Evolutionary conservation across 2,888 invertebrate species (phyloP).

Genomic region (Dicyrtomina minuta): DNA sequence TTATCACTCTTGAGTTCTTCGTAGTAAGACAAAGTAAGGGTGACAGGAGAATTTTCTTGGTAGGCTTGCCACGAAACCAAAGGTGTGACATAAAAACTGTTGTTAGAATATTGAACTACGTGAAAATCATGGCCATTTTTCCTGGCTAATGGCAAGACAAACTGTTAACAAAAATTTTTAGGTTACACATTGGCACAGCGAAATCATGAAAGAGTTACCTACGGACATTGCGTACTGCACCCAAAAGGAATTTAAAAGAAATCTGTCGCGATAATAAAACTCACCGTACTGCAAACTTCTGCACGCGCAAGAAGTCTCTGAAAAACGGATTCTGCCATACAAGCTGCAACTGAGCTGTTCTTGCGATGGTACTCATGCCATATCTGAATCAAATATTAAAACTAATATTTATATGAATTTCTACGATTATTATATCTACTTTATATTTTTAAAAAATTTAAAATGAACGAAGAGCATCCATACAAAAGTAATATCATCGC

Average conservation of each 20-base stretch:
- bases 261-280: conserved; percentile 19
- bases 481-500: conserved; percentile 66
- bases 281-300: conserved; percentile 63
- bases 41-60: conserved; percentile 85
- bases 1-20: conserved; percentile 71
- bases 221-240: not conserved
- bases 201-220: not conserved
- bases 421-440: not conserved
- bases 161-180: conserved; percentile 57
- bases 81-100: conserved; percentile 79
- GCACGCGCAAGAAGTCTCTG: conserved; percentile 64
- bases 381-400: conserved; percentile 62
- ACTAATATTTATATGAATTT: conserved; percentile 5
- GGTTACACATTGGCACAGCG: no score
- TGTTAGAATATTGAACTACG: conserved; percentile 71
- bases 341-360: conserved; percentile 75
- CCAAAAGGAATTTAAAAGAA: not conserved
- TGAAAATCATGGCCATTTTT: conserved; percentile 84
- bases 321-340: conserved; percentile 66
- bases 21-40: conserved; percentile 76
- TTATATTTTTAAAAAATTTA: not conserved
- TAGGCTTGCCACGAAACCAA: conserved; percentile 81
- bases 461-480: conserved; percentile 6
- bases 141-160: conserved; percentile 77
- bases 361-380: conserved; percentile 79